These are phyloP conservation scores for Galerucella calmariensis DNA, from an alignment of 2,888 invertebrate species.

Conservation along the genomic window DNA sequence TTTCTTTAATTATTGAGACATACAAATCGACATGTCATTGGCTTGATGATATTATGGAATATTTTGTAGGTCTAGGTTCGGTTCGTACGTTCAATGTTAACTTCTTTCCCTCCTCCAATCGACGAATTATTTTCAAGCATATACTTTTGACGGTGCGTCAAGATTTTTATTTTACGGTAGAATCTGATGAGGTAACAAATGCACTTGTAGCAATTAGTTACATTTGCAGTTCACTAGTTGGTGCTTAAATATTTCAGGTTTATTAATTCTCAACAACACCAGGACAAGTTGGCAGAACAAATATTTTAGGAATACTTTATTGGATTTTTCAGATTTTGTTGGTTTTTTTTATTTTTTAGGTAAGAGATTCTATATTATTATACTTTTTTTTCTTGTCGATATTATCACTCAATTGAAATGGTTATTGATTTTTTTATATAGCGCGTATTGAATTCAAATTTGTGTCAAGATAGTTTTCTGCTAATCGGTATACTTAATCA, in stretches of 20 bases:
- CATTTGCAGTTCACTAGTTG: background rate
- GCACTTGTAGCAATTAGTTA: slow-evolving; percentile 15
- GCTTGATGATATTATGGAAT: slow-evolving; percentile 30
- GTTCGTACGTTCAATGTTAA: slow-evolving; percentile 56
- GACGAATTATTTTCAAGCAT: slow-evolving; percentile 39
- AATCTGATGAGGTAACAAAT: slow-evolving; percentile 37
- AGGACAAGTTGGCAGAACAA: background rate
- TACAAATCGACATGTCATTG: slow-evolving; percentile 34
- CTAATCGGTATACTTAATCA: background rate
- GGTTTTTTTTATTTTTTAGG: slow-evolving; percentile 10
- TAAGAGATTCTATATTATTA: background rate
- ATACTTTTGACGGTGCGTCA: slow-evolving; percentile 42
- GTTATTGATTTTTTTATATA: background rate
- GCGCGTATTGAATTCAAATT: background rate
- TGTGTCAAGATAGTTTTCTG: background rate
- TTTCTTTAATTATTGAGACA: background rate
- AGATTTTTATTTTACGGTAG: slow-evolving; percentile 44
- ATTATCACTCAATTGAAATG: background rate
- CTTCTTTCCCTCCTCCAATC: slow-evolving; percentile 54
- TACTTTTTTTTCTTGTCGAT: background rate
- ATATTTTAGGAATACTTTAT: slow-evolving; percentile 14
- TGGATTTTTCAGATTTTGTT: background rate
- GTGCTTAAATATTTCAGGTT: slow-evolving; percentile 13
- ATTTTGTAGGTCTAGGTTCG: slow-evolving; percentile 56
- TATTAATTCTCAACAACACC: background rate